Evolutionary conservation across 2,113 vertebrate genomes (phyloP), one percentile per base, ranked within the genome.

Genomic region (Bombycilla garrulus): DNA sequence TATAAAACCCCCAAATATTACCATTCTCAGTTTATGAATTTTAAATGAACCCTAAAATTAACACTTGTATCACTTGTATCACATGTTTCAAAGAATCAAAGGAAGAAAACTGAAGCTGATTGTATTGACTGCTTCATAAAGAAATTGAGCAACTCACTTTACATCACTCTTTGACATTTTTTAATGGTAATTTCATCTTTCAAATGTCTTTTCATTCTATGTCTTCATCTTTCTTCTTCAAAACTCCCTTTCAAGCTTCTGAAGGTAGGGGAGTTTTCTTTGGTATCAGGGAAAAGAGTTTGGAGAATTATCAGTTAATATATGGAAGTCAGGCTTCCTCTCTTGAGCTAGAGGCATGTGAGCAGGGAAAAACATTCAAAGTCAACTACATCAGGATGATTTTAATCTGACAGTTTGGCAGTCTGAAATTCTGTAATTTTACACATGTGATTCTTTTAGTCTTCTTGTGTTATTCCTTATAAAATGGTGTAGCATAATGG

Each of bases 21-120:
- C 42, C 36, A 28, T 81, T 88, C 95, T 86, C 64, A 81, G 38
- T 81, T 96, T 88, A 93, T 94, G 83, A 93, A 92, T 94, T 93
- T 92, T 92, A 94, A 93, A 91, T 95, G 47, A 96, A 94, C 51
- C 44, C 36, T 85, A 91, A 95, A 94, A 97, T 95, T 89, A 96
- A 92, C 51, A 81, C 28, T 67, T 92, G 70, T 93, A 62, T 91
- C 51, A 81, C 28, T 67, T 92, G 70, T 93, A 62, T 91, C 48
- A 84, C 8, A 10, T 86, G 38, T 81, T 92, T 86, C 29, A 87
- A 69, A 89, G 31, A 93, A 92, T 91, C 76, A 92, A 86, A 92
- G 72, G 40, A 80, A 64, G 53, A 66, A 93, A 92, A 91, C 1
- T 0, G 65, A 87, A 91, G 36, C 38, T 90, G 67, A 47, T 88